Conservation (phyloP, 2,888 invertebrate species). For the Drosophila nr. medialis region DNA sequence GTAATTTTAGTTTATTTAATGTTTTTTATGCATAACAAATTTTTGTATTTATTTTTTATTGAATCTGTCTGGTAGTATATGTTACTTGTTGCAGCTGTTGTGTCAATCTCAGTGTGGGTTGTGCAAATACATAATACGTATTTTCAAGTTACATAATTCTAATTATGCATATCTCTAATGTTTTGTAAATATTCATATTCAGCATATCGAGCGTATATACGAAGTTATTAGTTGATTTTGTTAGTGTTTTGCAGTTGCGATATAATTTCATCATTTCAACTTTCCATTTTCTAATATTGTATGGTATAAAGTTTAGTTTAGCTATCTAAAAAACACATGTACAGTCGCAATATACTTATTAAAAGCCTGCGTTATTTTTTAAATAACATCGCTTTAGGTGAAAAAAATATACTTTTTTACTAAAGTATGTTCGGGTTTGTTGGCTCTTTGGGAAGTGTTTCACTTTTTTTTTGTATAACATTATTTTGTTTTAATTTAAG, state of each 20-base stretch:
- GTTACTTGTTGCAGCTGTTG: conserved; percentile 54
- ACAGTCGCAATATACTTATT: conserved; percentile 71
- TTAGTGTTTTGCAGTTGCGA: conserved; percentile 43
- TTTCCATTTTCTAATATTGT: conserved; percentile 69
- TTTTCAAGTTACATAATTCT: conserved; percentile 44
- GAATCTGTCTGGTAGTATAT: conserved; percentile 65
- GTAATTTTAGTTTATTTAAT: conserved; percentile 66
- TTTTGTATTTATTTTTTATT: conserved; percentile 42
- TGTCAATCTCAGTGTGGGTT: conserved; percentile 50
- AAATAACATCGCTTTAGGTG: conserved; percentile 62
- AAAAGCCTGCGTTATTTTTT: conserved; percentile 64
- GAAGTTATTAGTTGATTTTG: conserved; percentile 55
- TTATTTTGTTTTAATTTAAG: conserved; percentile 6
- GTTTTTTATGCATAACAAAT: conserved; percentile 65
- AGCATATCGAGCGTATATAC: conserved; percentile 72
- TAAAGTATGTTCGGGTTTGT: conserved; percentile 41
- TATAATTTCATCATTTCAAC: conserved; percentile 36
- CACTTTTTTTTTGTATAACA: conserved; percentile 10
- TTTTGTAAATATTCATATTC: conserved; percentile 65
- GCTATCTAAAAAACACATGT: conserved; percentile 78
- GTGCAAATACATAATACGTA: conserved; percentile 71
- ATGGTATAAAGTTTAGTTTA: conserved; percentile 75
- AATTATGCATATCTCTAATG: conserved; percentile 35
- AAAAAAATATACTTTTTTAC: conserved; percentile 32
- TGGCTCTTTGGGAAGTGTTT: conserved; percentile 72